phyloP scores from a whole-genome alignment of 2,888 invertebrate species.

The Lasioglossum villosulum region DNA sequence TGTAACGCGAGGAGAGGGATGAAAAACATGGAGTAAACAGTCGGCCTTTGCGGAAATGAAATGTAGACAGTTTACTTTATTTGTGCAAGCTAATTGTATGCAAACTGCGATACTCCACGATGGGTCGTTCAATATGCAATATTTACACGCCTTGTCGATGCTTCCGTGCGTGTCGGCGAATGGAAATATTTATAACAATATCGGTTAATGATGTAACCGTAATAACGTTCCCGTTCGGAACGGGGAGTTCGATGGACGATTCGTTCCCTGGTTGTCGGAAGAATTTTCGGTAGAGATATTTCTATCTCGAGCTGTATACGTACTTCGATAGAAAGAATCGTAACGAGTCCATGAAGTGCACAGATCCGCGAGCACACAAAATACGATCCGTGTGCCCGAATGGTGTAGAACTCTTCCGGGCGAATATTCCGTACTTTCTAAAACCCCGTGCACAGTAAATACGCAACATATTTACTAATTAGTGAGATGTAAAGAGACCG shows the following conservation, averaged over 20 bases:
- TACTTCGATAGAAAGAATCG: not conserved
- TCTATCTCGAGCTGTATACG: not conserved
- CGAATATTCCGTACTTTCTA: slow-evolving; percentile 19
- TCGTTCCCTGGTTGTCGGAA: not conserved
- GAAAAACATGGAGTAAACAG: not conserved
- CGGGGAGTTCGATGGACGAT: not conserved
- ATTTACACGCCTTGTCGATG: not conserved
- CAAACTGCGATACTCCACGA: not conserved
- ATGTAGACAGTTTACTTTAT: not conserved
- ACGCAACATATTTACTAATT: slow-evolving; percentile 66
- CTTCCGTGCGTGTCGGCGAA: not conserved
- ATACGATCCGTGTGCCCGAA: not conserved
- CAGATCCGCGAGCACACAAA: not conserved
- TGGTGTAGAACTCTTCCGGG: not conserved
- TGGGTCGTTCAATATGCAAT: not conserved
- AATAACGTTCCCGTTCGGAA: not conserved
- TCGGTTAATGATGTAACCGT: not conserved
- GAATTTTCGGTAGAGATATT: not conserved
- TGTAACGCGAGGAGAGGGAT: not conserved
- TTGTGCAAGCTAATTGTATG: slow-evolving; percentile 5
- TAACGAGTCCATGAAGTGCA: not conserved
- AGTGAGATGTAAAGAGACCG: slow-evolving; percentile 60
- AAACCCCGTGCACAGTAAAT: slow-evolving; percentile 43
- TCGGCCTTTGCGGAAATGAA: not conserved
- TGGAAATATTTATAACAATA: slow-evolving; percentile 3